Conservation (phyloP, 2,113 vertebrate genomes). For the Aix galericulata region DNA sequence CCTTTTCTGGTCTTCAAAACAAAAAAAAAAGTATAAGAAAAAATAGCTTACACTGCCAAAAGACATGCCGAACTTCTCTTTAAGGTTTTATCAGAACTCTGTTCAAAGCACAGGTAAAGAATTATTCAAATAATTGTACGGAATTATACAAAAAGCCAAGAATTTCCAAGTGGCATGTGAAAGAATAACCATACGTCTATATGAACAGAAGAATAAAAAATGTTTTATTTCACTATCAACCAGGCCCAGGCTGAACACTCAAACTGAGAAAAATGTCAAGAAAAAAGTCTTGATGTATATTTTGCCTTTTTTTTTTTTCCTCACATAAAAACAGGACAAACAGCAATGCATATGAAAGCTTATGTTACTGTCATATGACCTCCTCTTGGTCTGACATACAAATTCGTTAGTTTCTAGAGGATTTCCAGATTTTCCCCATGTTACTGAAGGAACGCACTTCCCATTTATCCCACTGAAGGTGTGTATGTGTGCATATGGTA, state of each 20-base stretch:
- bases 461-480: neutral
- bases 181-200: neutral
- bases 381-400: neutral
- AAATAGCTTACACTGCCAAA: neutral
- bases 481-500: neutral
- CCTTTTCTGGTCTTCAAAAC: too few species aligned
- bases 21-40: neutral
- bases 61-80: neutral
- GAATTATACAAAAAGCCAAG: neutral
- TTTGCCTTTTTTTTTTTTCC: neutral
- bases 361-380: accelerated
- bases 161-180: neutral
- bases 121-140: too few species aligned
- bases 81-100: neutral
- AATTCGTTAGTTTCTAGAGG: neutral
- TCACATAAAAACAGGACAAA: neutral
- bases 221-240: neutral
- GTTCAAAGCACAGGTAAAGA: neutral
- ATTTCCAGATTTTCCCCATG: neutral
- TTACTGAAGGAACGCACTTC: neutral
- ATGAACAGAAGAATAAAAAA: neutral
- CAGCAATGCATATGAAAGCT: neutral
- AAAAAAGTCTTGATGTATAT: accelerated
- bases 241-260: neutral
- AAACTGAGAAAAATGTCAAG: neutral